phyloP scores from a whole-genome alignment of 2,113 vertebrate genomes.

The Lophotis ruficrista region DNA sequence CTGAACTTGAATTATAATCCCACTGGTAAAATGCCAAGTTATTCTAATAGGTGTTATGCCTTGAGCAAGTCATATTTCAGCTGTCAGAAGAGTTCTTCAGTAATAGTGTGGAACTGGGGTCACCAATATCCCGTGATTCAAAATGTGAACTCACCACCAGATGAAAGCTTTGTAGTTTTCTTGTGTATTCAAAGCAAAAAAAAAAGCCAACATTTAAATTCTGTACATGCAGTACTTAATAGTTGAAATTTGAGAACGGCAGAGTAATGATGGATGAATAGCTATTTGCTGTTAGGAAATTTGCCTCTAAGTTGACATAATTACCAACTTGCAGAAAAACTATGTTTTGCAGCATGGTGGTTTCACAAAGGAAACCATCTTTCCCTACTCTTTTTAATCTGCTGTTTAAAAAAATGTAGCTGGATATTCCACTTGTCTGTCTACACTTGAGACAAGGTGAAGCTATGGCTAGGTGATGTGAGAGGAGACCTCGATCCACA shows the following conservation, averaged over 20 bases:
- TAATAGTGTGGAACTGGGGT: not conserved
- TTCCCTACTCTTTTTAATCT: not conserved
- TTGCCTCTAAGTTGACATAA: not conserved
- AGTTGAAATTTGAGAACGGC: not conserved
- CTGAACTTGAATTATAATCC: slow-evolving; percentile 11
- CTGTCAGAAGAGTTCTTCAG: not conserved
- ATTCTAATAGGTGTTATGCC: not conserved
- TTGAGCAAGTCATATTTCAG: not conserved
- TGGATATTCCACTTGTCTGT: not conserved
- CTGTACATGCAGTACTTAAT: not conserved
- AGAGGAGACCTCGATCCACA: not conserved
- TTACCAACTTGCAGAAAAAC: not conserved
- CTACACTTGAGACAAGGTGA: not conserved
- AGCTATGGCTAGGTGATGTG: not conserved
- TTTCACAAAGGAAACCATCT: not conserved
- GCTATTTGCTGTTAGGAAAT: not conserved
- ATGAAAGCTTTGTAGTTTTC: slow-evolving; percentile 13
- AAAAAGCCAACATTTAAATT: not conserved
- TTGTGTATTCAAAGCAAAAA: not conserved
- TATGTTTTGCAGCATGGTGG: not conserved
- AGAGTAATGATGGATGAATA: not conserved
- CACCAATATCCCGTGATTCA: not conserved
- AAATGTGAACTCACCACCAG: not conserved
- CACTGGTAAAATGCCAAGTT: slow-evolving; percentile 1
- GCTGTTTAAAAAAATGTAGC: not conserved